Evolutionary conservation across 2,797 vertebrate genomes (phyloP).

Genomic region (Danio kyathit): DNA sequence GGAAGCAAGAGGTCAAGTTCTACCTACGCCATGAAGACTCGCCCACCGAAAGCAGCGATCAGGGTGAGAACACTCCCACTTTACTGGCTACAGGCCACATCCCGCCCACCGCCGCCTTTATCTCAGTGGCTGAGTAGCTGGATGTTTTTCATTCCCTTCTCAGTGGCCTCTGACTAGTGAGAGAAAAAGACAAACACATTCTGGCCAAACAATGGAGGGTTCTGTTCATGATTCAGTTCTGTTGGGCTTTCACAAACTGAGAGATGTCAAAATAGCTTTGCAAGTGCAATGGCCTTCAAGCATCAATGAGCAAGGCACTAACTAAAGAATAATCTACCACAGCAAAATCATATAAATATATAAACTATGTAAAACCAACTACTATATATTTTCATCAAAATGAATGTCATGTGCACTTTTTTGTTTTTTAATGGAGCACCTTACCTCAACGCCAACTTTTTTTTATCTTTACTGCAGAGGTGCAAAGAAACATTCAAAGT

Average conservation of each 20-base stretch:
- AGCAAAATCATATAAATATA: not conserved
- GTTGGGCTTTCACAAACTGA: not conserved
- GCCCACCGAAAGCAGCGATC: slow-evolving; percentile 89
- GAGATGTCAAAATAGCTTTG: slow-evolving; percentile 4
- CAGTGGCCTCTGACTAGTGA: not conserved
- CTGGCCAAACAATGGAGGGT: not conserved
- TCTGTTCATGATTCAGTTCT: slow-evolving; percentile 15
- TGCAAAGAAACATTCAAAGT: not conserved
- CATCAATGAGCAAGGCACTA: not conserved
- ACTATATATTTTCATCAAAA: no score
- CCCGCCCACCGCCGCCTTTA: not conserved
- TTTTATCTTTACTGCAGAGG: not conserved
- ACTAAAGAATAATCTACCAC: not conserved
- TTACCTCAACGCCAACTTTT: not conserved
- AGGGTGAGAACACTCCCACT: slow-evolving; percentile 77
- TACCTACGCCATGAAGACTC: slow-evolving; percentile 97
- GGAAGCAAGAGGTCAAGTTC: slow-evolving; percentile 97
- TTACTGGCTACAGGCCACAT: not conserved
- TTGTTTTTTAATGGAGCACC: slow-evolving; percentile 44
- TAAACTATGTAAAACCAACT: no score
- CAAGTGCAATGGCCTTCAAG: not conserved
- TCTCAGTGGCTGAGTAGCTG: slow-evolving; percentile 8
- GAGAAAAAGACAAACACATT: slow-evolving; percentile 14
- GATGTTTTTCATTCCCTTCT: slow-evolving; percentile 28
- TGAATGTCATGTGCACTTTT: not conserved